These are phyloP conservation scores for Pangasius mekongensis DNA, from an alignment of 2,797 vertebrate genomes.

Conservation along the genomic window DNA sequence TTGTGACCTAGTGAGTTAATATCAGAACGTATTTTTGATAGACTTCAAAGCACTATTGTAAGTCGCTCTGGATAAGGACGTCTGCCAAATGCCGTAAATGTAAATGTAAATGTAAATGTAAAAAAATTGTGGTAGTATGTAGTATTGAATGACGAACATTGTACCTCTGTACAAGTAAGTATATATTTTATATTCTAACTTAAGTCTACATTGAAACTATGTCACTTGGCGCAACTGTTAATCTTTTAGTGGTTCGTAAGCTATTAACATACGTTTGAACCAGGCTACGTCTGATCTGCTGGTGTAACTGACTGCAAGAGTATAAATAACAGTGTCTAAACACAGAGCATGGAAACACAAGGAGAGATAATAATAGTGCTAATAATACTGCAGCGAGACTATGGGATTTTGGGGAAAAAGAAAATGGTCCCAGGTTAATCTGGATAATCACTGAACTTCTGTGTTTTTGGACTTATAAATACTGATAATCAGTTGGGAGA, in stretches of 20 bases:
- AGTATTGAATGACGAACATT: not conserved
- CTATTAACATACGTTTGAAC: not conserved
- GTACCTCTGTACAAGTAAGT: not conserved
- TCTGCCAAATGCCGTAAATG: too few species aligned
- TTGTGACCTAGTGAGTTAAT: too few species aligned
- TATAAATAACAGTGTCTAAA: not conserved
- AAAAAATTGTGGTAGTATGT: not conserved
- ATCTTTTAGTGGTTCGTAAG: not conserved
- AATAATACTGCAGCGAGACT: conserved; percentile 18
- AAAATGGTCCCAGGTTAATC: conserved; percentile 32
- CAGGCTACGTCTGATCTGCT: not conserved
- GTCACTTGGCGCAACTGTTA: not conserved
- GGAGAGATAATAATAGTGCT: conserved; percentile 19
- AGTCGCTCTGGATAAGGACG: too few species aligned
- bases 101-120: too few species aligned
- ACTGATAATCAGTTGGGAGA: not conserved
- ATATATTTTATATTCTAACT: not conserved
- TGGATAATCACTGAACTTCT: conserved; percentile 17
- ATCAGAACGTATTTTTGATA: too few species aligned
- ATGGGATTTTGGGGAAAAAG: not conserved
- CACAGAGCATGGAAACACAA: not conserved
- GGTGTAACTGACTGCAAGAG: conserved; percentile 14
- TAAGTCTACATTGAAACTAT: not conserved
- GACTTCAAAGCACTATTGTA: too few species aligned
- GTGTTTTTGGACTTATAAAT: not conserved